A percentile compares a stretch with the other conserved stretches of the same genome.
phyloP scores from a whole-genome alignment of 1,140 invertebrate species.

The Augochlora pura region DNA sequence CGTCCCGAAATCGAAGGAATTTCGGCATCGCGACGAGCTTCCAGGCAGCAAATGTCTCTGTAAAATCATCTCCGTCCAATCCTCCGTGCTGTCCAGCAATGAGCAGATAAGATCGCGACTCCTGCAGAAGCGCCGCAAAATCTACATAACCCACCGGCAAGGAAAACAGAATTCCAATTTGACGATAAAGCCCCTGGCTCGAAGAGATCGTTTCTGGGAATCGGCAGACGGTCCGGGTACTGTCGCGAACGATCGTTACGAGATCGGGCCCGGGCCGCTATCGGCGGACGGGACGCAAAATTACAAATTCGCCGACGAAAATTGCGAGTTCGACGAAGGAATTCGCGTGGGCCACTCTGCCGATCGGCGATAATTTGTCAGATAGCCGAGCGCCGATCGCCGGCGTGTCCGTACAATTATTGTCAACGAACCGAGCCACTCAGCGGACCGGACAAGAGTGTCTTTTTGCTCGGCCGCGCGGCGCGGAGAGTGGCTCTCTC shows the following conservation, averaged over 20 bases:
- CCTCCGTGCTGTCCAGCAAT: too few relatives aligned
- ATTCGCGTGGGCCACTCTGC: not conserved
- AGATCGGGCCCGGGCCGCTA: slow-evolving; percentile 10
- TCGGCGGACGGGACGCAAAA: not conserved
- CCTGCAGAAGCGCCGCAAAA: too few relatives aligned
- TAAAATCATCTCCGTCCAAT: too few relatives aligned
- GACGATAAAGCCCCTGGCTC: not conserved
- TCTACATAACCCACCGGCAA: too few relatives aligned
- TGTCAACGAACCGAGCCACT: not conserved
- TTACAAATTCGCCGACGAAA: slow-evolving; percentile 28
- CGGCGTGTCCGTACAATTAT: slow-evolving; percentile 38
- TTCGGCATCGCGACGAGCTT: too few relatives aligned
- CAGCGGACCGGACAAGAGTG: not conserved
- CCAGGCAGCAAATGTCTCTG: too few relatives aligned
- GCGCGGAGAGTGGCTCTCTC: not conserved
- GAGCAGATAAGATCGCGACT: too few relatives aligned
- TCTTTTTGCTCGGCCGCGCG: slow-evolving; percentile 26
- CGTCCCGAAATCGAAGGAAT: too few relatives aligned
- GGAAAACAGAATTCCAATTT: too few relatives aligned
- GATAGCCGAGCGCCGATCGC: slow-evolving; percentile 9
- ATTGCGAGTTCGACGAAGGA: not conserved
- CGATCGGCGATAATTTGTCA: slow-evolving; percentile 48
- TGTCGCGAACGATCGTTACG: slow-evolving; percentile 4
- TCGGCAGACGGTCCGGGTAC: too few relatives aligned
- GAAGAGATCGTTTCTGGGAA: slow-evolving; percentile 21